Percentiles rank a stretch among this genome's conserved stretches.
Conservation (phyloP, 2,797 vertebrate species). For the Coendou prehensilis region DNA sequence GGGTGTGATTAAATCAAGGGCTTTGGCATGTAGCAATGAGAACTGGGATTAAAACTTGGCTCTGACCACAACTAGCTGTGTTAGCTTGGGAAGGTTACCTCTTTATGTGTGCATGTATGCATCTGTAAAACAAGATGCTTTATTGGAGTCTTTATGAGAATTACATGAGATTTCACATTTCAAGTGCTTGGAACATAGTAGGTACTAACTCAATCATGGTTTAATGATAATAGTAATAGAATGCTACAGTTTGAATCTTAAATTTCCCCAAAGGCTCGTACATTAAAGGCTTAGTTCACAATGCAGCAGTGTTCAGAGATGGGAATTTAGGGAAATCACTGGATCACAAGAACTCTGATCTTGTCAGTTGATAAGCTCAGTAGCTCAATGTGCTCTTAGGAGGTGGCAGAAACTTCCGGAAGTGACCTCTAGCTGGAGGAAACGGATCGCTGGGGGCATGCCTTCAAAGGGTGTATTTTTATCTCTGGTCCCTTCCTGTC, state of each 20-base stretch:
- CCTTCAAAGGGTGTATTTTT: neutral
- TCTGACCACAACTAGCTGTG: neutral
- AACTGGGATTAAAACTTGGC: neutral
- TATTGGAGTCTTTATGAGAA: neutral
- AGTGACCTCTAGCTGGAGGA: neutral
- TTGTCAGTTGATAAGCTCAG: neutral
- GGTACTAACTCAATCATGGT: neutral
- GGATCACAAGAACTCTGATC: neutral
- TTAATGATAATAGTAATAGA: neutral
- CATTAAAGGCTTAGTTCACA: no score
- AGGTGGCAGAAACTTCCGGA: neutral
- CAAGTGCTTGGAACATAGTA: neutral
- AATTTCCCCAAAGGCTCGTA: neutral
- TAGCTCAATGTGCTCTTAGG: neutral
- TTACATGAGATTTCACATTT: neutral
- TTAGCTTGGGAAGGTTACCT: neutral
- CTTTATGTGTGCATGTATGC: neutral
- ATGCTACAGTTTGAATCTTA: neutral
- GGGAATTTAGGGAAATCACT: neutral
- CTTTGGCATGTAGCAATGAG: neutral
- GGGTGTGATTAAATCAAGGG: neutral
- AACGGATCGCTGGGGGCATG: no score
- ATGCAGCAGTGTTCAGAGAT: neutral
- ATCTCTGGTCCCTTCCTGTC: neutral
- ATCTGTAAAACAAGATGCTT: constrained; percentile 7